These are phyloP conservation scores for Limnephilus rhombicus DNA, from an alignment of 2,888 invertebrate species.

Conservation along the genomic window DNA sequence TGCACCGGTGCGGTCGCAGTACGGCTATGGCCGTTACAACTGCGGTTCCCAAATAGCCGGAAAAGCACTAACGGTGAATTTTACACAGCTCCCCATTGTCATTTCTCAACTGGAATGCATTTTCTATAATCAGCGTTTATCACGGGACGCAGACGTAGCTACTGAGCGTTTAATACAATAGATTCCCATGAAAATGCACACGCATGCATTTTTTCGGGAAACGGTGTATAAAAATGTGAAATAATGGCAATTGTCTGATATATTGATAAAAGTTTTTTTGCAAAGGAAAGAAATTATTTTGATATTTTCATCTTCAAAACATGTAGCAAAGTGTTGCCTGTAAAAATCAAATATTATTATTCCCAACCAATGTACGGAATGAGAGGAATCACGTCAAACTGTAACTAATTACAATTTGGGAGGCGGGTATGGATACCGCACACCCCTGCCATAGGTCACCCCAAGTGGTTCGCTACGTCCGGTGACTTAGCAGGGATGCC, in stretches of 20 bases:
- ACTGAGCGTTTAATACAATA: background rate
- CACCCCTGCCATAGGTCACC: no score
- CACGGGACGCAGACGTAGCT: background rate
- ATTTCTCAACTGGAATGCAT: slow-evolving; percentile 44
- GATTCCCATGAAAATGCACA: background rate
- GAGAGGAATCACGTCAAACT: no score
- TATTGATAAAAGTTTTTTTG: background rate
- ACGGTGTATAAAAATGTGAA: background rate
- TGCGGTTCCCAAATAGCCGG: slow-evolving; percentile 49
- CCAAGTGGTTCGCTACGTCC: no score
- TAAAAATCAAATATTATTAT: no score
- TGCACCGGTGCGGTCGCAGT: background rate
- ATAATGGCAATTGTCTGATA: background rate
- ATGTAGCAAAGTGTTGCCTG: no score
- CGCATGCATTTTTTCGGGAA: background rate
- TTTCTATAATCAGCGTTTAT: slow-evolving; percentile 40
- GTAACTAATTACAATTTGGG: no score
- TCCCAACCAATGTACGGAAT: no score
- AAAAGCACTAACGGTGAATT: slow-evolving; percentile 45
- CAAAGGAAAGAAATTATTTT: no score
- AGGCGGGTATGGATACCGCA: no score
- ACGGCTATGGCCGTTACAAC: slow-evolving; percentile 19
- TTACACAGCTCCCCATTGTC: slow-evolving; percentile 46
- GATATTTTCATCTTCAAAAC: no score
- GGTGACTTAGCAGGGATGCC: no score